Base-by-base conservation (phyloP, 1,140 invertebrate genomes). In the Mamestra configurata region DNA sequence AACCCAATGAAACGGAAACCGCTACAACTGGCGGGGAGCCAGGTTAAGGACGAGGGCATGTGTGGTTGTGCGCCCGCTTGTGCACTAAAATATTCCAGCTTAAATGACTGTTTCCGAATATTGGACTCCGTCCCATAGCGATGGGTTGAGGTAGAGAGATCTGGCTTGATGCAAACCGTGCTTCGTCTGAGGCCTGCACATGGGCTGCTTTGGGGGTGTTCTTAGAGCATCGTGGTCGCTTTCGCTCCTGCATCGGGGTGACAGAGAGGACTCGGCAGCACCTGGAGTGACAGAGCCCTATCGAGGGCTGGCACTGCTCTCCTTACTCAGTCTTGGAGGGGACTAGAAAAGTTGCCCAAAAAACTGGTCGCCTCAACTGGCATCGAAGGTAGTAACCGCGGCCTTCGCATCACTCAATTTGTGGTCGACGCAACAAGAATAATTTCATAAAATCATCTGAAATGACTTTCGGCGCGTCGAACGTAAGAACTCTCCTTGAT, bases 281-380 rank as follows among this genome's bases (percentile, higher is more conserved):
- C 76, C 22, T 11, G 35, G 72, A 70, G 37, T 27, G 76, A 83
- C 53, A 57, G 10, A 57, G 53, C 53, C 53, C 53, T 57, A 27
- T 57, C 27, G 24, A 84, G 84, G 79, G 83, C n/a, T 31, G 79
- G 70, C 82, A 78, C 82, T 85, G 84, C 84, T 85, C 82, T 82
- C 81, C 79, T 46, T 7, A 7, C 79, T 53, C 51, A 27, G 55
- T 43, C 53, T 81, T 46, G 81, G 81, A 83, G 68, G 81, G 84
- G 84, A 40, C 79, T 85, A 85, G 83, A 84, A 84, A 83, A 81
- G 77, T 81, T 85, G 82, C 66, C 80, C 80, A 22, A 85, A 83
- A 86, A 37, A 82, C 73, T 83, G 82, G 76, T 51, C 59, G 46
- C 77, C 80, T 79, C 71, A 57, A 18, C 13, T 11, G 15, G 40